Evolutionary conservation across 2,888 invertebrate species (phyloP).

Genomic region (Pheosia gnoma): DNA sequence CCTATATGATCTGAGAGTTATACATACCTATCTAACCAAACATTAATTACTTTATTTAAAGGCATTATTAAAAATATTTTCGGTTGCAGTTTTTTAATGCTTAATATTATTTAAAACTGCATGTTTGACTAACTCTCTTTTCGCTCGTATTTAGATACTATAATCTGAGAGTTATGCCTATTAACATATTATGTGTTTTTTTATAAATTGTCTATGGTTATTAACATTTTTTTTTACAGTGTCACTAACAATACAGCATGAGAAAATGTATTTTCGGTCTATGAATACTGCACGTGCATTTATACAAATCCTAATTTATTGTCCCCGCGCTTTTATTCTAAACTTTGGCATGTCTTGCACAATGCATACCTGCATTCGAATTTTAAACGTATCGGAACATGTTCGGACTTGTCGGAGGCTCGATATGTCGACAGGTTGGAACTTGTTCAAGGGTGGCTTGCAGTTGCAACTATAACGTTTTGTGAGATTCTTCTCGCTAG

Average conservation of each 20-base stretch:
- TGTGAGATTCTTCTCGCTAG: constrained; percentile 16
- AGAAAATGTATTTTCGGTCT: neutral
- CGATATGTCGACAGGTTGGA: constrained; percentile 62
- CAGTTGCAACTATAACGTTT: constrained; percentile 33
- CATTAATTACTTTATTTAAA: neutral
- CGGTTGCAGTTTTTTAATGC: too few species aligned
- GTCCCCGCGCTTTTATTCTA: constrained; percentile 36
- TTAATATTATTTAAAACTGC: too few species aligned
- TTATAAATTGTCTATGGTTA: neutral
- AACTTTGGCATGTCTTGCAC: constrained; percentile 40
- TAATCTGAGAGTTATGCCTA: too few species aligned
- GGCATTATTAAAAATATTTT: too few species aligned
- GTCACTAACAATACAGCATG: neutral
- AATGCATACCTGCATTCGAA: constrained; percentile 31
- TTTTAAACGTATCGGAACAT: constrained; percentile 33
- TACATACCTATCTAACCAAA: too few species aligned
- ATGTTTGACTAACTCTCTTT: too few species aligned
- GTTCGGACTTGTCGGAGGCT: constrained; percentile 56
- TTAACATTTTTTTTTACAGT: neutral
- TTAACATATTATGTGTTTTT: too few species aligned
- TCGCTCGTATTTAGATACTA: too few species aligned
- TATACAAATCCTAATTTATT: constrained; percentile 42
- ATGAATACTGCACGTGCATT: constrained; percentile 20
- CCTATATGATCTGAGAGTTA: too few species aligned
- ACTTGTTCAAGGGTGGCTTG: constrained; percentile 51